Percentiles rank a stretch among this genome's conserved stretches.
Conservation (phyloP, 2,888 invertebrate species). For the Endomychus coccineus region DNA sequence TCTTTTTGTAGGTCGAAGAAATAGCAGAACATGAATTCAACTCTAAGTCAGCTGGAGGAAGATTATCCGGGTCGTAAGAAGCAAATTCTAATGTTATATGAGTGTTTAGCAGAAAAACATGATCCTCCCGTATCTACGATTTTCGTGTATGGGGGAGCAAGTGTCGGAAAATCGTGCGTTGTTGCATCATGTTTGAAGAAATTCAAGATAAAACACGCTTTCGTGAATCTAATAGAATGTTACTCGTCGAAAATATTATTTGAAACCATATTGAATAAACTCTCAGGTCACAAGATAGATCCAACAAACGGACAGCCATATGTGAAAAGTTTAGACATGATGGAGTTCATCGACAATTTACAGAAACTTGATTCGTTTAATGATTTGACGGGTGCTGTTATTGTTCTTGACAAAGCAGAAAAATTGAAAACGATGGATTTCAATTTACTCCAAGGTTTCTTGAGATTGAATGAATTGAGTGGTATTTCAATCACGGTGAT, state of each 20-base stretch:
- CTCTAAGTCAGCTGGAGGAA: no score
- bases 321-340: constrained; percentile 59
- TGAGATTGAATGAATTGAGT: constrained; percentile 67
- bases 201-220: constrained; percentile 53
- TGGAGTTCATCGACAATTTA: constrained; percentile 52
- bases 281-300: constrained; percentile 44
- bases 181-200: constrained; percentile 53
- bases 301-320: constrained; percentile 38
- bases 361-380: constrained; percentile 27
- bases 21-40: no score
- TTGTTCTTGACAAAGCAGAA: constrained; percentile 77
- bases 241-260: constrained; percentile 68
- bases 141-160: constrained; percentile 75
- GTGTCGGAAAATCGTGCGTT: constrained; percentile 75
- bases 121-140: no score
- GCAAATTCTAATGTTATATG: no score
- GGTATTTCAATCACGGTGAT: constrained; percentile 65
- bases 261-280: constrained; percentile 62
- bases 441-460: constrained; percentile 64
- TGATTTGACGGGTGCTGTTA: constrained; percentile 50
- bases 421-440: constrained; percentile 66
- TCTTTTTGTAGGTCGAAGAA: no score
- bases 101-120: no score
- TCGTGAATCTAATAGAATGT: constrained; percentile 76
- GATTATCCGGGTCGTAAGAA: no score